These are phyloP conservation scores for Ceratosolen solmsi DNA, from an alignment of 1,140 invertebrate genomes.

Conservation along the genomic window DNA sequence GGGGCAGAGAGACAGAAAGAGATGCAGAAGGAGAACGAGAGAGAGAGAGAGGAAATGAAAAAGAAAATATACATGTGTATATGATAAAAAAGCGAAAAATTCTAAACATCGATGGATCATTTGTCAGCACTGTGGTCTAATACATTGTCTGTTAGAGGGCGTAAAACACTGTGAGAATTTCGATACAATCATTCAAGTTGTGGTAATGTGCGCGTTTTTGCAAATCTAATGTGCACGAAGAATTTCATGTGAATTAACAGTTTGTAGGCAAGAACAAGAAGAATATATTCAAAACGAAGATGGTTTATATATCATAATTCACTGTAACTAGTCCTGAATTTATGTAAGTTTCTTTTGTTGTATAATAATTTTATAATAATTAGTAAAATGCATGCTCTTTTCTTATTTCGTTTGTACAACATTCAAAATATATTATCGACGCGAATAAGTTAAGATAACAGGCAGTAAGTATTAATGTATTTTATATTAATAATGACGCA, in stretches of 20 bases:
- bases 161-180: conserved; percentile 20
- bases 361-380: too few species aligned
- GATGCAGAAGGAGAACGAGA: conserved; percentile 8
- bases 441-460: background rate
- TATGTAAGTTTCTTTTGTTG: background rate
- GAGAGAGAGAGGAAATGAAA: background rate
- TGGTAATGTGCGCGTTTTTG: background rate
- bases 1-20: conserved; percentile 14
- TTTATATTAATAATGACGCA: background rate
- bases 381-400: background rate
- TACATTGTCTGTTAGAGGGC: conserved; percentile 19
- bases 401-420: background rate
- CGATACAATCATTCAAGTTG: background rate
- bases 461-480: conserved; percentile 1
- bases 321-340: background rate
- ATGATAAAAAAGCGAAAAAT: too few species aligned
- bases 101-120: background rate
- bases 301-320: background rate
- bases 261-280: background rate
- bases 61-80: background rate
- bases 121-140: conserved; percentile 15
- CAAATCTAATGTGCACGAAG: background rate
- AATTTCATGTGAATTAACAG: background rate
- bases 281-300: background rate
- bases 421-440: background rate